Base-by-base conservation (phyloP, 1,140 invertebrate genomes). In the fruit fly (Drosophila melanogaster) region DNA sequence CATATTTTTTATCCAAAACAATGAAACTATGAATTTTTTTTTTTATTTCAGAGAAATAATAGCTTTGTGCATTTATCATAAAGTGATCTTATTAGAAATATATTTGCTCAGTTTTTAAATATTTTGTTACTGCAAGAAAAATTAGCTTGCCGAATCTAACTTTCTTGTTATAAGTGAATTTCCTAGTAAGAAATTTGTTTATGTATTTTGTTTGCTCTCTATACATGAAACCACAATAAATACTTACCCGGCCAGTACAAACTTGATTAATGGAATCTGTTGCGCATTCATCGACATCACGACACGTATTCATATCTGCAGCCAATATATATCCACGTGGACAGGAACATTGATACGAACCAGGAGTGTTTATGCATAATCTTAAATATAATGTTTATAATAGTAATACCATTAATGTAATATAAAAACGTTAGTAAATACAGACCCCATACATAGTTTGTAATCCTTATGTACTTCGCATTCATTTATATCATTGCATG, bases 231-330 rank as follows among this genome's bases (percentile, higher is more conserved):
- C 7, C 1, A 8, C 1, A 38, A 4, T 26, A 51, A 10, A n/a
- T 15, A 60, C 77, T 24, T 41, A 96, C 95, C 0, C 92, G 73
- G 37, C 94, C 94, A 58, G 93, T 94, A 66, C 95, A 96, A 2
- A 94, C 93, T 49, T 89, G 78, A 47, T 76, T 72, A 0, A 44
- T 43, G 10, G 93, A 93, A 0, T 93, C 93, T 1, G 91, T 91
- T n/a, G 94, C 93, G 84, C 98, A 99, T 92, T 99, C 98, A 90
- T 99, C 96, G 70, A 98, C 96, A 93, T 99, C 98, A 95, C 95
- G 94, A 79, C 97, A 98, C 19, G 95, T 95, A 47, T 95, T 93
- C 17, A 93, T 93, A 84, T 97, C 96, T 6, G 93, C 81, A 0
- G 94, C 94, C 4, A 98, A 92, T 19, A 93, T 94, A 91, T 98